phyloP scores from a whole-genome alignment of 2,113 vertebrate species.

The Plestiodon gilberti region DNA sequence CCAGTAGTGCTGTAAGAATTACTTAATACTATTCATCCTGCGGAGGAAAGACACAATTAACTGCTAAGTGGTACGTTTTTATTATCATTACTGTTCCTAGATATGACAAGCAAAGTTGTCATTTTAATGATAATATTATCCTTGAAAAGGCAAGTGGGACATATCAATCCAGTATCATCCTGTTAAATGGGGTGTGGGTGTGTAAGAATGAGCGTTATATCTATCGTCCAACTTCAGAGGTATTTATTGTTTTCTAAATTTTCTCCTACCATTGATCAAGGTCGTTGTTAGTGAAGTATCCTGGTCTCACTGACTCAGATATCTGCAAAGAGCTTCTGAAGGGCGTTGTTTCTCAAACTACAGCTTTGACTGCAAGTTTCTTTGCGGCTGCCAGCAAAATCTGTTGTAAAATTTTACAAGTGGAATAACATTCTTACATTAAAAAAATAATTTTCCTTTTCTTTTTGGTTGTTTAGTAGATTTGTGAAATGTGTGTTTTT shows the following conservation, averaged over 20 bases:
- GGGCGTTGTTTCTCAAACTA: too few species aligned
- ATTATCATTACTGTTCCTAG: conserved; percentile 31
- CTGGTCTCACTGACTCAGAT: too few species aligned
- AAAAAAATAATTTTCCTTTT: too few species aligned
- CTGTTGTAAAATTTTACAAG: too few species aligned
- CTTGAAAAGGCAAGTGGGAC: conserved; percentile 38
- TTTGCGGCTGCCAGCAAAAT: too few species aligned
- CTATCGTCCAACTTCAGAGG: background rate
- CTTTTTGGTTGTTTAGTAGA: too few species aligned
- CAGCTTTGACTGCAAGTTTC: too few species aligned
- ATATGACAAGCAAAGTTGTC: background rate
- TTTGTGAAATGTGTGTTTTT: too few species aligned
- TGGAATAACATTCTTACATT: too few species aligned
- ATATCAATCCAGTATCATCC: conserved; percentile 1
- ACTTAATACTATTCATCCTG: conserved; percentile 32
- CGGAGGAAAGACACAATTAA: conserved; percentile 1
- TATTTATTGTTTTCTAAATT: background rate
- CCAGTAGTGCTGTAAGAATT: conserved; percentile 29
- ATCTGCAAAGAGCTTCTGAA: too few species aligned
- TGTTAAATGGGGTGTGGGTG: background rate
- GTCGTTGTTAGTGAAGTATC: too few species aligned
- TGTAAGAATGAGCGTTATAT: conserved; percentile 5
- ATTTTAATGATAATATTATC: conserved; percentile 38
- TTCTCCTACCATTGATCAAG: background rate
- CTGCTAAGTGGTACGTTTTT: background rate